Evolutionary conservation across 2,888 invertebrate genomes (phyloP), one percentile per base, ranked within the genome.

Genomic region (Apamea sordens): DNA sequence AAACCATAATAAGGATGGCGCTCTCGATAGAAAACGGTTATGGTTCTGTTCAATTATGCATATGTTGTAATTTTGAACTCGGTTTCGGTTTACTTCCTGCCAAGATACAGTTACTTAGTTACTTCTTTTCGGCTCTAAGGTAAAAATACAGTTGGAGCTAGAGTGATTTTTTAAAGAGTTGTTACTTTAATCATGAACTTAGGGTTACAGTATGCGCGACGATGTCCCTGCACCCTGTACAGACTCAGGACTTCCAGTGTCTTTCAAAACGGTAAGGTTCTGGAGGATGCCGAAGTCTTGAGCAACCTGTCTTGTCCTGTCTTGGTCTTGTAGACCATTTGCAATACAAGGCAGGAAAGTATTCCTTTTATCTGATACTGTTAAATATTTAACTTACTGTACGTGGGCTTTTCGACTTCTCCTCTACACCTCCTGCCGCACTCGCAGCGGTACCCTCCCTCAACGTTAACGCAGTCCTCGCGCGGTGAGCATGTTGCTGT

Each of bases 391-490:
- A n/a, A 80, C 79, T 90, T 82, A 93, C 93, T 91, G 78, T 93
- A 92, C 13, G 89, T 88, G 2, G 93, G 92, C 50, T 87, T 90
- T 15, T 93, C 92, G 0, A 82, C 80, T 32, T 91, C 92, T 18
- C 87, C 90, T 0, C 93, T 91, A 77, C 95, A 96, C 24, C 93
- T 84, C 73, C 88, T 72, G 0, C 94, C 94, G 78, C 95, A 95
- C 90, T 91, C 96, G 90, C 98, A 98, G 28, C 97, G 97, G 94
- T 97, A 99, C 0, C 98, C 98, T 0, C 99, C 99, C 24, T 98
- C 97, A 0, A 98, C 97, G 92, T 99, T 99, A 32, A 98, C 92
- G 91, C 99, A 99, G 80, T 95, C 94, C 80, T 96, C 97, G 0
- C 89, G 90, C 0, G 92, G 82, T 0, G 93, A 89, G 77, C 96